Evolutionary conservation across 2,797 vertebrate species (phyloP).

Genomic region (Bradypodion pumilum): DNA sequence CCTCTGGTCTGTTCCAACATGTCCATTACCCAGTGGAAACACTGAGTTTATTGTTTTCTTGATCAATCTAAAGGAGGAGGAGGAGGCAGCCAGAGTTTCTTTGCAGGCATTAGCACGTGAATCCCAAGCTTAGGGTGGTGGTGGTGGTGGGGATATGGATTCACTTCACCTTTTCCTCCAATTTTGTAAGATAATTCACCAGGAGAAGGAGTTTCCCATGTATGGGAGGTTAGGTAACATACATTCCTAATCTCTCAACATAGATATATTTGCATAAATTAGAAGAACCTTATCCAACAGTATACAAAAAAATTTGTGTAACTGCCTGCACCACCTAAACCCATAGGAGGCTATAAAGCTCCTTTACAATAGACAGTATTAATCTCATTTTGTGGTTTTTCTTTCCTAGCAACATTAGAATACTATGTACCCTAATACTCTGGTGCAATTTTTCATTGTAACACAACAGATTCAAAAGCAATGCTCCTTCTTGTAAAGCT

Average conservation of each 20-base stretch:
- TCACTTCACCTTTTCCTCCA: neutral
- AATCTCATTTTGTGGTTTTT: rapidly evolving
- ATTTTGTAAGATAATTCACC: constrained; percentile 6
- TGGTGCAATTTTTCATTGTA: neutral
- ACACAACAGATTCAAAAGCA: neutral
- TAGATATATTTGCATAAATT: constrained; percentile 27
- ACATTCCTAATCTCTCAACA: neutral
- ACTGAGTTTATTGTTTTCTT: constrained; percentile 31
- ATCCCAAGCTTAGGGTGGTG: constrained; percentile 42
- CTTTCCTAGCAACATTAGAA: neutral
- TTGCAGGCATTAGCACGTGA: neutral
- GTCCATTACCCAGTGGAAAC: constrained; percentile 36
- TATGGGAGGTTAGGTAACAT: neutral
- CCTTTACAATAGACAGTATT: neutral
- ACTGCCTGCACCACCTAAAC: rapidly evolving
- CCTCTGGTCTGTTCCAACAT: constrained; percentile 20
- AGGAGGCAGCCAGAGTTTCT: neutral
- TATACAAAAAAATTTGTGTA: constrained; percentile 9
- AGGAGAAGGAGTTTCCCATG: constrained; percentile 11
- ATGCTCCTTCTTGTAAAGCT: neutral
- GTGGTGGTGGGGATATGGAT: neutral
- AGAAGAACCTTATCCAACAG: constrained; percentile 19
- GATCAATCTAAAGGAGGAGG: neutral
- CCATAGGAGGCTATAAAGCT: neutral
- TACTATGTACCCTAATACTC: neutral